phyloP scores from a whole-genome alignment of 2,888 invertebrate species.

The Diplolepis rosae region DNA sequence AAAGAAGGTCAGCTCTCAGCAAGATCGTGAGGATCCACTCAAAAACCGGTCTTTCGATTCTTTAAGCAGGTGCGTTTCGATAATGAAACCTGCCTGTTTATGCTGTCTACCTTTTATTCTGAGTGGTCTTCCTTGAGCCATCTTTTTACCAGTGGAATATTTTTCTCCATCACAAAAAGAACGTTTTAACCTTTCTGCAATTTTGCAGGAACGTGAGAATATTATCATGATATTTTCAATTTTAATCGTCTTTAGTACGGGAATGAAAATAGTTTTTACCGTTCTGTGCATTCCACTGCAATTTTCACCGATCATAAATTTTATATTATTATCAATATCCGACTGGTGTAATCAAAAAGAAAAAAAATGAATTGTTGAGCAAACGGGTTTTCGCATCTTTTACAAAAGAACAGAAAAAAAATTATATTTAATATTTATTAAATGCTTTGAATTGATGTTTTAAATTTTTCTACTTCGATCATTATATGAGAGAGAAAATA shows the following conservation, averaged over 20 bases:
- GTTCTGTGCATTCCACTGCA: neutral
- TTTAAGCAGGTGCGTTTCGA: neutral
- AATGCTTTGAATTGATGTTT: too few relatives aligned
- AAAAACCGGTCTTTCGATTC: conserved; percentile 26
- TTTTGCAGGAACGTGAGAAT: neutral
- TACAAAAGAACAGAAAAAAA: too few relatives aligned
- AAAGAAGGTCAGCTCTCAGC: conserved; percentile 3
- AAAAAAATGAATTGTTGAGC: too few relatives aligned
- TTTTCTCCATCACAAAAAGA: neutral
- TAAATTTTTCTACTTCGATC: too few relatives aligned
- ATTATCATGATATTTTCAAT: neutral
- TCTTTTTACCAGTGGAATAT: neutral
- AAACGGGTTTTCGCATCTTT: too few relatives aligned
- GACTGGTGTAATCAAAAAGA: too few relatives aligned
- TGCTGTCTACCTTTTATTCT: neutral
- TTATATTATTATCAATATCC: neutral
- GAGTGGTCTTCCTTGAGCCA: conserved; percentile 29
- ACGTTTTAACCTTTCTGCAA: neutral
- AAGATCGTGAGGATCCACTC: neutral
- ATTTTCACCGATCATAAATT: neutral
- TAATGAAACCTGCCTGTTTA: conserved; percentile 14
- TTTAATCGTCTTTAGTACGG: neutral
- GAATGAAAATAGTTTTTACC: neutral
- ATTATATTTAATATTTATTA: too few relatives aligned
- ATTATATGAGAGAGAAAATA: too few relatives aligned